Base-by-base conservation (phyloP, 2,888 invertebrate species). In the Acanthosepion lycidas region DNA sequence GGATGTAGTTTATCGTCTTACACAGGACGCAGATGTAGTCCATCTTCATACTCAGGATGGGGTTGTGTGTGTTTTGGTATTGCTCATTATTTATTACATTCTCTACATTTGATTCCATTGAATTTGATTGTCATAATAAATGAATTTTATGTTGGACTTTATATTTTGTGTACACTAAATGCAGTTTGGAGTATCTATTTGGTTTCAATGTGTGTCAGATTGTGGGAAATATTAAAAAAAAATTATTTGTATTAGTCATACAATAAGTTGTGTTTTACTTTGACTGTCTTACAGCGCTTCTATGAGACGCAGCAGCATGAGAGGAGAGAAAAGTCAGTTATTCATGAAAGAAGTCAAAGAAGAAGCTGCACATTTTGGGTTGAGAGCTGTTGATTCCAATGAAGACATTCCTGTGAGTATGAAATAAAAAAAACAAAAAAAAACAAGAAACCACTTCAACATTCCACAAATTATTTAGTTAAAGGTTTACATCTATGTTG, bases 311-410 rank as follows among this genome's bases (percentile, higher is more conserved):
- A 99, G 99, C 92, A 99, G 99, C 93, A 98, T 99, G 95, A 98
- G 99, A 48, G 99, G 99, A 59, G 99, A 99, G 97, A 99, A 99
- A 98, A 98, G 98, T 95, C 98, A 99, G 96, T 99, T 99, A 94
- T 99, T 99, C 91, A 98, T 99, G 97, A 98, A 99, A 96, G 99
- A 99, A 97, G 99, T 99, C 49, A 98, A 99, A 92, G 99, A 99
- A 97, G 99, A 99, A 97, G 99, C 99, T 49, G 93, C 96, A 91
- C 96, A 96, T 95, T 96, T 97, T 95, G 96, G 96, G 26, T 95
- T 64, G 26, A 94, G 28, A n/a, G 8, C 78, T 48, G 15, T 28
- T 8, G 20, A 48, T 94, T 49, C 53, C 6, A 51, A 91, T 64
- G 4, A 91, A 48, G 94, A 95, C 53, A 93, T 33, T 49, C 49